phyloP scores from a whole-genome alignment of 2,888 invertebrate genomes.

The Melinopterus prodromus region DNA sequence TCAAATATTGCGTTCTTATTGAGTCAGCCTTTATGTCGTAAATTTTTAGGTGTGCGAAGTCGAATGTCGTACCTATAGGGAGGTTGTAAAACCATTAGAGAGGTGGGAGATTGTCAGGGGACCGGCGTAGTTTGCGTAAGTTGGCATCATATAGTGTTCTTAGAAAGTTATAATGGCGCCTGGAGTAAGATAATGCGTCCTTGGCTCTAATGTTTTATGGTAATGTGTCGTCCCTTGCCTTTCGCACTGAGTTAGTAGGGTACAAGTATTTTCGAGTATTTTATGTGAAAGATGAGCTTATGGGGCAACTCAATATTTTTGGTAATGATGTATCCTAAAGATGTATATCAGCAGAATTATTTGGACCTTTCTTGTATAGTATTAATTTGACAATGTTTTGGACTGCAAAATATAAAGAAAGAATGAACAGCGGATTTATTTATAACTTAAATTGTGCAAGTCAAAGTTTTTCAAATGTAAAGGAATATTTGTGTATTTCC shows the following conservation, averaged over 20 bases:
- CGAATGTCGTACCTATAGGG: neutral
- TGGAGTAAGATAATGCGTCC: neutral
- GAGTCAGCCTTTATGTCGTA: neutral
- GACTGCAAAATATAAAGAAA: too few relatives aligned
- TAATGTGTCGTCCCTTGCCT: neutral
- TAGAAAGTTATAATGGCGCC: conserved; percentile 4
- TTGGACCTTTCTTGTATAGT: too few relatives aligned
- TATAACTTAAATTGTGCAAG: too few relatives aligned
- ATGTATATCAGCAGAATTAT: too few relatives aligned
- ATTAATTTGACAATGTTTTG: too few relatives aligned
- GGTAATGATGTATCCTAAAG: too few relatives aligned
- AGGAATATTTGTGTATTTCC: too few relatives aligned
- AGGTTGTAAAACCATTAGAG: neutral
- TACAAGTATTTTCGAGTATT: neutral
- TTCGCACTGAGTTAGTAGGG: neutral
- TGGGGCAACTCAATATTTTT: too few relatives aligned
- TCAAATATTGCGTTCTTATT: too few relatives aligned
- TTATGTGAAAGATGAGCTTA: neutral
- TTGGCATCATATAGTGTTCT: conserved; percentile 4
- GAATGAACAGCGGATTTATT: too few relatives aligned
- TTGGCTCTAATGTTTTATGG: neutral
- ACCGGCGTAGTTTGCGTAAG: neutral
- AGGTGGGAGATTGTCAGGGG: neutral
- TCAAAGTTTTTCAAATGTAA: too few relatives aligned
- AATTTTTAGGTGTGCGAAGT: neutral